Percentiles rank a stretch among this genome's conserved stretches.
Conservation (phyloP, 2,888 invertebrate genomes). For the Troides oblongomaculatus region DNA sequence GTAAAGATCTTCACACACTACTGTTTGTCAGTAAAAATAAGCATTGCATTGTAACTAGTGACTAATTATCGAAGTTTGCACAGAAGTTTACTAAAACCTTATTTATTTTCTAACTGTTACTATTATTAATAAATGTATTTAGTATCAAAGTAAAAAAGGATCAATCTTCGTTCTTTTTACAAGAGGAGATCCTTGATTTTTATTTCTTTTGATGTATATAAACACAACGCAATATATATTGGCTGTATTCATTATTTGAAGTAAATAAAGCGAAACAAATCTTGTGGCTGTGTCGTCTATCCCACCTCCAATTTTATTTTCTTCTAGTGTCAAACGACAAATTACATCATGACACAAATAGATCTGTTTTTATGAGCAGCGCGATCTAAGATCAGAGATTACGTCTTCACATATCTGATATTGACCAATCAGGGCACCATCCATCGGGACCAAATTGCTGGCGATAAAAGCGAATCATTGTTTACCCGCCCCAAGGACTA, state of each 20-base stretch:
- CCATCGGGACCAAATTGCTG: slow-evolving; percentile 22
- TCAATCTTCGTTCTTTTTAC: too few species aligned
- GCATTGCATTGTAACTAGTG: too few species aligned
- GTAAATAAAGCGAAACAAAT: not conserved
- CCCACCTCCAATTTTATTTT: not conserved
- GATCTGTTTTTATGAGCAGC: slow-evolving; percentile 14
- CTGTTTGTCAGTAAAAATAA: too few species aligned
- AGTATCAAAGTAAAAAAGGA: not conserved
- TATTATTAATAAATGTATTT: too few species aligned
- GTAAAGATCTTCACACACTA: too few species aligned
- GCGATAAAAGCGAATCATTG: slow-evolving; percentile 25
- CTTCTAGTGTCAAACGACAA: slow-evolving; percentile 13
- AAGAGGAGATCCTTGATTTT: too few species aligned
- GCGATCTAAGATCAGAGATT: slow-evolving; percentile 15
- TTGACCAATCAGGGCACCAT: slow-evolving; percentile 23
- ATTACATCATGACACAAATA: slow-evolving; percentile 15
- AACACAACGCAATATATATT: not conserved
- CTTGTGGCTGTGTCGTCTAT: not conserved
- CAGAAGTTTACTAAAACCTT: too few species aligned
- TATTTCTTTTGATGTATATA: too few species aligned
- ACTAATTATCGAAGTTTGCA: too few species aligned
- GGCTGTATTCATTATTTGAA: not conserved
- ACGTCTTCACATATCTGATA: slow-evolving; percentile 23
- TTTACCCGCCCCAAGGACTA: slow-evolving; percentile 14
- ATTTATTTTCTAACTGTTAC: too few species aligned